Percentiles rank a stretch among this genome's conserved stretches.
Conservation (phyloP, 2,797 vertebrate genomes). For the Coracias cyanogaster region DNA sequence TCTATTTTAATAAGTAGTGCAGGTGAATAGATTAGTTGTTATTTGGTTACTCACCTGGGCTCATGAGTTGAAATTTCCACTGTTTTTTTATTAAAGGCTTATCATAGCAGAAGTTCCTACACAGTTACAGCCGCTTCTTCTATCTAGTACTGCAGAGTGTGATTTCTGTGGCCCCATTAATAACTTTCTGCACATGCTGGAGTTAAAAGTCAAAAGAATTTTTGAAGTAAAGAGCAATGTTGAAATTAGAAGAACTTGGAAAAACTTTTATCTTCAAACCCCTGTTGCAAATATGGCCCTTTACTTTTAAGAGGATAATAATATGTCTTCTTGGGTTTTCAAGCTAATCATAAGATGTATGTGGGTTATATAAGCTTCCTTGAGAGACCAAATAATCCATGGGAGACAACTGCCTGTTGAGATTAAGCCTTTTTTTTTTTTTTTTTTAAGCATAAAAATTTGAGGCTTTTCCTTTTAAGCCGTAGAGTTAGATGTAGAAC, state of each 20-base stretch:
- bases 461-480: slow-evolving; percentile 14
- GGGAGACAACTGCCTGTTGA: slow-evolving; percentile 60
- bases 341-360: slow-evolving; percentile 29
- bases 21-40: neutral
- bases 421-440: neutral
- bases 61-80: neutral
- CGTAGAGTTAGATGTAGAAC: neutral
- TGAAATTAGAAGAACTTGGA: slow-evolving; percentile 1
- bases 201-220: neutral
- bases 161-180: neutral
- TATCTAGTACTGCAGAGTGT: neutral
- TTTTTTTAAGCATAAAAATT: slow-evolving; percentile 1
- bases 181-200: neutral
- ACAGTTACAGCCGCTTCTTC: neutral
- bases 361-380: slow-evolving; percentile 45
- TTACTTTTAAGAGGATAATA: slow-evolving; percentile 50
- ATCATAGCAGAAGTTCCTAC: neutral
- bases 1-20: neutral
- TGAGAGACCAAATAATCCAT: slow-evolving; percentile 51
- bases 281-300: neutral
- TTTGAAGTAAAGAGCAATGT: neutral
- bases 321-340: slow-evolving; percentile 41
- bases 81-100: neutral
- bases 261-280: slow-evolving; percentile 5
- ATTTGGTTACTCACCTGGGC: neutral